Percentiles rank a stretch among this genome's conserved stretches.
Evolutionary conservation across 2,797 vertebrate species (phyloP).

Genomic region (Rallus crepitans): DNA sequence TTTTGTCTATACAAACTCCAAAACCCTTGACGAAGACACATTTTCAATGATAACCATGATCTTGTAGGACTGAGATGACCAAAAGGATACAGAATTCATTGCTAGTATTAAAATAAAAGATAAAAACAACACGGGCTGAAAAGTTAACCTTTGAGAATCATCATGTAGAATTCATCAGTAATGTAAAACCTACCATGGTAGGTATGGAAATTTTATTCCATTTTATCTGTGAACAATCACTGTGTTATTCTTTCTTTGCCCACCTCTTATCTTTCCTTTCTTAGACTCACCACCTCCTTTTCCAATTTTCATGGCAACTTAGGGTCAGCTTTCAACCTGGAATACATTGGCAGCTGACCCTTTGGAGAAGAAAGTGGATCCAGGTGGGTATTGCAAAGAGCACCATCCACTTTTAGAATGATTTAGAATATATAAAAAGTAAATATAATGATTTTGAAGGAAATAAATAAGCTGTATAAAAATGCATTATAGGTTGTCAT

Average conservation of each 20-base stretch:
- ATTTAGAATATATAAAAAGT: background rate
- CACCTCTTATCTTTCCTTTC: background rate
- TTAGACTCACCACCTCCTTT: background rate
- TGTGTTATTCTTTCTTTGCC: background rate
- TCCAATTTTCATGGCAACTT: background rate
- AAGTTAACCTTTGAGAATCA: background rate
- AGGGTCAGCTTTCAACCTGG: background rate
- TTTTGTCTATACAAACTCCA: background rate
- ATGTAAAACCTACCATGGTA: background rate
- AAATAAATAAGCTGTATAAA: background rate
- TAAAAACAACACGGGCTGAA: background rate
- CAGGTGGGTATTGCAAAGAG: background rate
- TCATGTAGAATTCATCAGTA: background rate
- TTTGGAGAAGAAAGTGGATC: background rate
- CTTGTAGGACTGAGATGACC: background rate
- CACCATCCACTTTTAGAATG: background rate
- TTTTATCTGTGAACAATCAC: background rate
- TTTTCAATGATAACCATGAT: background rate
- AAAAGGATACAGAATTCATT: background rate
- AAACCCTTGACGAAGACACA: background rate
- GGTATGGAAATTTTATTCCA: background rate
- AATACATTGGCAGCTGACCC: background rate
- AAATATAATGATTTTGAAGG: background rate
- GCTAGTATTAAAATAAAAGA: background rate
- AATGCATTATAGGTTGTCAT: background rate